phyloP scores from a whole-genome alignment of 2,888 invertebrate species.

The Keiferia lycopersicella region DNA sequence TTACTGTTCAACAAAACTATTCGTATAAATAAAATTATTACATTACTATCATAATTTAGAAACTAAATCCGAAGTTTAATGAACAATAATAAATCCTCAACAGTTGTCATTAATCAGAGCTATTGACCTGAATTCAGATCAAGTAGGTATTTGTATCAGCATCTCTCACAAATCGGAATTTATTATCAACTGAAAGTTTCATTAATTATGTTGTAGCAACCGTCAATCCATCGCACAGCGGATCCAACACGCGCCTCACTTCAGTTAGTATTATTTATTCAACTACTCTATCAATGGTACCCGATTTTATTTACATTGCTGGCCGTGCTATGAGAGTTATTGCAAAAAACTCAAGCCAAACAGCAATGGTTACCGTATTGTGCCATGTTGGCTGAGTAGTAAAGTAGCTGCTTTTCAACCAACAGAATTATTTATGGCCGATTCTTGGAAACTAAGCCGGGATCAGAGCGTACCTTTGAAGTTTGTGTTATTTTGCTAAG shows the following conservation, averaged over 20 bases:
- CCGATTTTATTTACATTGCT: no score
- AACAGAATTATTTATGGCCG: conserved; percentile 29
- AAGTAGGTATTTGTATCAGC: neutral
- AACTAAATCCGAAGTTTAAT: neutral
- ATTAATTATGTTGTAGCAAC: conserved; percentile 25
- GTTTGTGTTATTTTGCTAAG: neutral
- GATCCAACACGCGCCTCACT: neutral
- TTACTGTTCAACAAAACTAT: neutral
- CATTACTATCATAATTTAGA: no score
- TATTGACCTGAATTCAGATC: conserved; percentile 1
- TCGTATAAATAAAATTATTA: no score
- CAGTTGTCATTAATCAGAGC: neutral
- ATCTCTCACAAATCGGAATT: neutral
- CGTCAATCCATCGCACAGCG: conserved; percentile 11
- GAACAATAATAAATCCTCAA: neutral
- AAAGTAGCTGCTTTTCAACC: neutral
- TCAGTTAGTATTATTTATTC: no score
- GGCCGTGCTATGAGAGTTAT: no score
- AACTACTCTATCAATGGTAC: no score
- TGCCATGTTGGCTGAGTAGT: no score
- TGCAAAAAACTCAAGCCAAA: no score
- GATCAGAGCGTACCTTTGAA: conserved; percentile 3
- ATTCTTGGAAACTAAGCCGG: neutral
- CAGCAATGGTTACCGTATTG: no score
- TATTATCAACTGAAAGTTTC: conserved; percentile 22